Conservation (phyloP, 2,888 invertebrate genomes). For the Dicycla oo region DNA sequence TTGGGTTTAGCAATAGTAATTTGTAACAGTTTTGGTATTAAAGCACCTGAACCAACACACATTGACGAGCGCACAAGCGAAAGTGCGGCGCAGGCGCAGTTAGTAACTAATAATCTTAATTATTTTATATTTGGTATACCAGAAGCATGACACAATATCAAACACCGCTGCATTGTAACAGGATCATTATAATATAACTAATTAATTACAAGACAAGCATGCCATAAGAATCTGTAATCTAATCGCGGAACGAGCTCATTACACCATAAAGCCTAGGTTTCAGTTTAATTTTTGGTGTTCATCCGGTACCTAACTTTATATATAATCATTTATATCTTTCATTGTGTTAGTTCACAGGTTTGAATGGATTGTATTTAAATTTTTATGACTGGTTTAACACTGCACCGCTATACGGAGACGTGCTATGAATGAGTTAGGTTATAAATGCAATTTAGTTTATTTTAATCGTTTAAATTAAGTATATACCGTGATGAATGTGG, state of each 20-base stretch:
- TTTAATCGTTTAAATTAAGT: conserved; percentile 7
- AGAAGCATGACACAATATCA: conserved; percentile 23
- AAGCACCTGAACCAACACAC: conserved; percentile 10
- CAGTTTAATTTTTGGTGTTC: conserved; percentile 37
- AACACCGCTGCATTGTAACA: conserved; percentile 23
- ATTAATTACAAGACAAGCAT: conserved; percentile 27
- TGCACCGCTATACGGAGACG: conserved; percentile 25
- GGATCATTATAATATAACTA: conserved; percentile 43
- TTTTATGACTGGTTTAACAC: conserved; percentile 44
- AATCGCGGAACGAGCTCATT: conserved; percentile 40
- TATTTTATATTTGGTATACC: neutral
- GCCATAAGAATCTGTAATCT: conserved; percentile 39
- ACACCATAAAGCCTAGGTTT: conserved; percentile 27
- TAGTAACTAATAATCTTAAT: neutral
- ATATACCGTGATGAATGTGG: neutral
- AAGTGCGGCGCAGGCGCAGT: neutral
- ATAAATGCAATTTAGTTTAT: conserved; percentile 26
- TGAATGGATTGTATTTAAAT: conserved; percentile 63
- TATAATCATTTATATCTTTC: conserved; percentile 17
- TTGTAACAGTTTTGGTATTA: neutral
- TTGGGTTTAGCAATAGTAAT: neutral
- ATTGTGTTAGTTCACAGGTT: conserved; percentile 4
- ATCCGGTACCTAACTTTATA: conserved; percentile 42
- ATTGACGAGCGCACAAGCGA: neutral
- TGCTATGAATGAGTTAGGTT: conserved; percentile 33